Evolutionary conservation across 2,797 vertebrate genomes (phyloP), one percentile per base, ranked within the genome.

Genomic region (Helicolenus hilgendorfi): DNA sequence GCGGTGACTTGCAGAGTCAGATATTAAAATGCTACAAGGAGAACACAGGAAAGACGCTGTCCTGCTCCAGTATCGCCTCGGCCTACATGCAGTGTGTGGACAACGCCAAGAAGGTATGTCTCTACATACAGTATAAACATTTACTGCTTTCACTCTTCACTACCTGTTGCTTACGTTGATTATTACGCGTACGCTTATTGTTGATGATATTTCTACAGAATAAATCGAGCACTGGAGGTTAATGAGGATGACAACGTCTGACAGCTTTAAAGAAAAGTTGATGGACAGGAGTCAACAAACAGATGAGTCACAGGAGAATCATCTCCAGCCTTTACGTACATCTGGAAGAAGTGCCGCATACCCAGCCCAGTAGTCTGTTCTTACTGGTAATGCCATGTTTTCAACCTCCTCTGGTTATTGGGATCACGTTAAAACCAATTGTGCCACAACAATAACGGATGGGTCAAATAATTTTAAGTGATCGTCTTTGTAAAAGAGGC

Each of bases 81-180:
- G 97, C 98, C 77, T 99, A 99, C 95, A 97, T 99, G 93, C 97
- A 96, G 84, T 99, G 99, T 85, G 98, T 99, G 92, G 97, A 98
- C 69, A 94, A 97, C 36, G 98, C 98, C 95, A 98, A 98, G 96
- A 98, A 98, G 97, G 98, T 99, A 91, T 1, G 18, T 45, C 31
- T 58, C 3, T 14, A 38, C 11, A 38, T 38, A 38, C 36, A 38
- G 36, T 15, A 10, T 20, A 41, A 62, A 49, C 1, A 24, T 63
- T 5, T 33, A 63, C 31, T 15, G 4, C 63, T 14, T 14, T 55
- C 31, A 9, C 15, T 18, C 24, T 41, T 49, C 22, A 14, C 1
- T 13, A 4, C 55, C 1, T 11, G 9, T 15, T 10, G 49, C 49
- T 55, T 2, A 9, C 14, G 24, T 33, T 67, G 38, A 59, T n/a